These are phyloP conservation scores for Oenanthe oenanthe DNA, from an alignment of 2,113 vertebrate species.

Conservation along the genomic window DNA sequence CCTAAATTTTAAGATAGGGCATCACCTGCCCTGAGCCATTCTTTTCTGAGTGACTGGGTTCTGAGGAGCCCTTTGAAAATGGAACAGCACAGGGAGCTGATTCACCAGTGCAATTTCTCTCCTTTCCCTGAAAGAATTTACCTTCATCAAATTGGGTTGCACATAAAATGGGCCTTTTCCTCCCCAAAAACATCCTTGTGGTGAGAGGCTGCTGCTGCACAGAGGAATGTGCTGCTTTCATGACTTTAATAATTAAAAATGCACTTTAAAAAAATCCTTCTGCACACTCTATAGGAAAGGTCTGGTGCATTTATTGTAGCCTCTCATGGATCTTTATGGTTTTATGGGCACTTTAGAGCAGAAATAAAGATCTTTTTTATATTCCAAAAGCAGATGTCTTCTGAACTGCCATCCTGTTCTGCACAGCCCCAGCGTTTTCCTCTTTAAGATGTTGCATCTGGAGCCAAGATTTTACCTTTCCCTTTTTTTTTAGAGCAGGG, in stretches of 20 bases:
- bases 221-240: constrained; percentile 36
- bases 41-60: no score
- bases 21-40: not conserved
- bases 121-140: not conserved
- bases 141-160: not conserved
- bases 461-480: not conserved
- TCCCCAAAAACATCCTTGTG: not conserved
- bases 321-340: constrained; percentile 28
- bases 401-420: constrained; percentile 23
- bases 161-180: not conserved
- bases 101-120: not conserved
- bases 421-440: not conserved
- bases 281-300: not conserved
- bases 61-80: not conserved
- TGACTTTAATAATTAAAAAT: constrained; percentile 71
- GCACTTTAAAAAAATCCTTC: constrained; percentile 7
- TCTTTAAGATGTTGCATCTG: constrained; percentile 44
- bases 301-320: constrained; percentile 31
- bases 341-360: constrained; percentile 54
- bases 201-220: not conserved
- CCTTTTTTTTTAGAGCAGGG: not conserved
- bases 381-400: constrained; percentile 26
- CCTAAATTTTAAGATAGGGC: not conserved
- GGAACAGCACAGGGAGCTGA: not conserved
- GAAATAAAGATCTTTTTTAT: constrained; percentile 51